Percentiles rank a stretch among this genome's conserved stretches.
Evolutionary conservation across 2,888 invertebrate genomes (phyloP).

Genomic region (Acleris emargana): DNA sequence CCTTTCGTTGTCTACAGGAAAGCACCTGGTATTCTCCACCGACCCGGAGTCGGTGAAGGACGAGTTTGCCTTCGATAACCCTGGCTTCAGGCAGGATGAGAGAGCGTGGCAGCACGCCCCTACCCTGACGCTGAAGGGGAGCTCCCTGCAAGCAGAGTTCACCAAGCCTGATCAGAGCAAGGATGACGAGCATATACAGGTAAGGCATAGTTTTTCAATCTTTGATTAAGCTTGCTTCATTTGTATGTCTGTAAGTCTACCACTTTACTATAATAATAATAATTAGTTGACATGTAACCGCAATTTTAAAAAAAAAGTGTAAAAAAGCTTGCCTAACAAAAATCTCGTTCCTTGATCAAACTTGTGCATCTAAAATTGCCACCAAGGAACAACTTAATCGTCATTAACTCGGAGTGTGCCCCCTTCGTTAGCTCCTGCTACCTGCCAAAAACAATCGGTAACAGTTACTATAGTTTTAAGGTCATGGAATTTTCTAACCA

Average conservation of each 20-base stretch:
- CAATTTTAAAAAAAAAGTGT: no score
- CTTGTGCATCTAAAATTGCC: no score
- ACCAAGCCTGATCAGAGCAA: conserved; percentile 72
- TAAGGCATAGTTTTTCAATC: conserved; percentile 39
- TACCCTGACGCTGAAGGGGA: conserved; percentile 69
- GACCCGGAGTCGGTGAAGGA: conserved; percentile 91
- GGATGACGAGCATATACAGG: conserved; percentile 72
- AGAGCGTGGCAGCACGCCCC: conserved; percentile 75
- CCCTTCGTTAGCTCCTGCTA: no score
- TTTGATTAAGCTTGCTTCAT: no score
- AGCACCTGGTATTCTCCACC: conserved; percentile 88
- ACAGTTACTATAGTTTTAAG: background rate
- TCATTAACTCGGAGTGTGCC: no score
- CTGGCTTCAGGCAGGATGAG: conserved; percentile 86
- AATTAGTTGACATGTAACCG: no score
- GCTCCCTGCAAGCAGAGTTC: conserved; percentile 72
- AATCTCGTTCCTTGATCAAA: no score
- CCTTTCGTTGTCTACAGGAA: conserved; percentile 77
- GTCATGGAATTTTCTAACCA: background rate
- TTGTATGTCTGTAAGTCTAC: no score
- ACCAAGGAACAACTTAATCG: no score
- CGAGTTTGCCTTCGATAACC: conserved; percentile 92
- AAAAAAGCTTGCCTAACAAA: no score
- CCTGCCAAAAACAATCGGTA: no score
- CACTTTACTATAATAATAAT: no score